Evolutionary conservation across 2,888 invertebrate species (phyloP).

Genomic region (Hipparchia semele): DNA sequence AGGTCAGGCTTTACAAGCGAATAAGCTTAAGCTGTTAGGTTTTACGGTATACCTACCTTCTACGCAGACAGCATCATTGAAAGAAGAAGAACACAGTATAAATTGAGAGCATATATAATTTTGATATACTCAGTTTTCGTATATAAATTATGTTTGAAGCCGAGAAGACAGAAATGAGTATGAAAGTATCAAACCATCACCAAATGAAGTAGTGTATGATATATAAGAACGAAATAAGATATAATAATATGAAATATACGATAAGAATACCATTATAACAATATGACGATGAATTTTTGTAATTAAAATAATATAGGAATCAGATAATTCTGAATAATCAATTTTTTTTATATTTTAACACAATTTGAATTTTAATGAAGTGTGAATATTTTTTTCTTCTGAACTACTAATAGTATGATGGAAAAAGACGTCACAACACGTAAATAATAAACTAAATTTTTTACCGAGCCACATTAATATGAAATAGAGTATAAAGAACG

Average conservation of each 20-base stretch:
- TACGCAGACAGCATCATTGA: constrained; percentile 57
- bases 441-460: neutral
- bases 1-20: constrained; percentile 37
- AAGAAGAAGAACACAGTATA: constrained; percentile 45
- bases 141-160: constrained; percentile 38
- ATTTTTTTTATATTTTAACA: neutral
- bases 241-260: constrained; percentile 1
- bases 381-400: neutral
- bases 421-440: neutral
- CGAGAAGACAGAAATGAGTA: constrained; percentile 52
- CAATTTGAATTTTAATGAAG: neutral
- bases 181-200: constrained; percentile 79
- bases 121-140: constrained; percentile 40
- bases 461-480: neutral
- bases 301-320: neutral
- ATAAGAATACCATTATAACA: neutral
- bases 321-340: neutral
- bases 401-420: neutral
- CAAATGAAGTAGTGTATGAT: constrained; percentile 59
- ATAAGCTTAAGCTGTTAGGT: constrained; percentile 48
- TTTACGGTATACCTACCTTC: constrained; percentile 70
- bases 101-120: constrained; percentile 39
- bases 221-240: constrained; percentile 5
- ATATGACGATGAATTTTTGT: neutral
- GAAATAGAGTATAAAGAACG: neutral